phyloP scores from a whole-genome alignment of 2,888 invertebrate genomes.

The Antheraea assamensis region DNA sequence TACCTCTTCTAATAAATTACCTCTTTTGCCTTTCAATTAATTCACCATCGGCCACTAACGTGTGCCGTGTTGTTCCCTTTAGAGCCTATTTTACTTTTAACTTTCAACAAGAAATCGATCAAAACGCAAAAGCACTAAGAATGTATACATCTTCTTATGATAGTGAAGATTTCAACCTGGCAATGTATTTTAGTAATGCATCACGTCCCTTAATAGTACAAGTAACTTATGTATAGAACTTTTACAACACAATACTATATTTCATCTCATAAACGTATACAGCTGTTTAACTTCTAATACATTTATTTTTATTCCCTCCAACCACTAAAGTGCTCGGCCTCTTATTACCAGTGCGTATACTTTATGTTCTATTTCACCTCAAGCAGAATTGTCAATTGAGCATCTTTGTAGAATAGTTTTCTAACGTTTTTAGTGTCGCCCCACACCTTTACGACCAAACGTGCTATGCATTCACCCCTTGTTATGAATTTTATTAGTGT shows the following conservation, averaged over 20 bases:
- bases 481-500: not conserved
- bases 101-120: no score
- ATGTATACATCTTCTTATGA: not conserved
- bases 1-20: no score
- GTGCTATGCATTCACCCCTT: not conserved
- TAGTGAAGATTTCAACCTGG: not conserved
- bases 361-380: constrained; percentile 2
- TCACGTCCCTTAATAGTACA: not conserved
- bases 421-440: constrained; percentile 20
- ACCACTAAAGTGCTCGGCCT: not conserved
- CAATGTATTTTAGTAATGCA: not conserved
- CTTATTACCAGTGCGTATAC: not conserved
- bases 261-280: constrained; percentile 7
- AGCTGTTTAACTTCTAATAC: constrained; percentile 6
- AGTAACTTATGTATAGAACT: not conserved
- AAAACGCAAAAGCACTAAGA: not conserved
- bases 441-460: not conserved
- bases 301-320: constrained; percentile 4
- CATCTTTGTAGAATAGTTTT: not conserved
- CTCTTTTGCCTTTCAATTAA: no score
- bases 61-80: no score
- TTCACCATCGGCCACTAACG: no score
- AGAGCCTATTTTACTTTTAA: no score
- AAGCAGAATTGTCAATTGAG: not conserved
- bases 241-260: not conserved